A percentile compares a stretch with the other conserved stretches of the same genome.
phyloP scores from a whole-genome alignment of 2,888 invertebrate species.

The Gandaritis pyraliata region DNA sequence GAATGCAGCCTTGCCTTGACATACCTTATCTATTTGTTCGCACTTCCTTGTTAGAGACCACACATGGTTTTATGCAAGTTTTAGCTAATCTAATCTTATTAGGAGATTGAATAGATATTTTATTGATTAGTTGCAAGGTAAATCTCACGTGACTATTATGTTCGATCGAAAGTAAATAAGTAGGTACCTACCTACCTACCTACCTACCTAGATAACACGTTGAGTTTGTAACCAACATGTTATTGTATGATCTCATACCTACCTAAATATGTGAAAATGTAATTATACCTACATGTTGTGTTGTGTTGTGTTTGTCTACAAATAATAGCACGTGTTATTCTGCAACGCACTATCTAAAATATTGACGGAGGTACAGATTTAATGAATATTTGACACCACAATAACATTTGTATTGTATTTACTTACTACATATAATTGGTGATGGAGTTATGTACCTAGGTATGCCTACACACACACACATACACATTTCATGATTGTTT shows the following conservation, averaged over 20 bases:
- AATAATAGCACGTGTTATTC: not conserved
- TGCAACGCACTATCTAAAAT: not conserved
- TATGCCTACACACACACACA: no score
- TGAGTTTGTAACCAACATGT: not conserved
- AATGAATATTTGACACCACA: no score
- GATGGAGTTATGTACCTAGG: no score
- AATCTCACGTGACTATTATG: no score
- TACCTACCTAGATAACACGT: not conserved
- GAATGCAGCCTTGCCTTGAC: conserved; percentile 9
- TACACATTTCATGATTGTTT: no score
- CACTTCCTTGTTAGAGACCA: conserved; percentile 6
- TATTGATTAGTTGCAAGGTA: no score
- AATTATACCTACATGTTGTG: no score
- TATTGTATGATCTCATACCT: not conserved
- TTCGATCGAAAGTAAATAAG: not conserved
- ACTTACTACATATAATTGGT: no score
- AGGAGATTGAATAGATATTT: not conserved
- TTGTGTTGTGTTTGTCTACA: conserved; percentile 2
- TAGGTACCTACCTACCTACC: not conserved
- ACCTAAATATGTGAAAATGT: not conserved
- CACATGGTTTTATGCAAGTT: not conserved
- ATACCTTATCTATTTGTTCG: no score
- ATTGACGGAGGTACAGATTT: no score
- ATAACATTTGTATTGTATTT: no score
- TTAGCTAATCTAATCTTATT: no score